Conservation (phyloP, 1,140 invertebrate genomes). For the Drosophila pallidifrons region DNA sequence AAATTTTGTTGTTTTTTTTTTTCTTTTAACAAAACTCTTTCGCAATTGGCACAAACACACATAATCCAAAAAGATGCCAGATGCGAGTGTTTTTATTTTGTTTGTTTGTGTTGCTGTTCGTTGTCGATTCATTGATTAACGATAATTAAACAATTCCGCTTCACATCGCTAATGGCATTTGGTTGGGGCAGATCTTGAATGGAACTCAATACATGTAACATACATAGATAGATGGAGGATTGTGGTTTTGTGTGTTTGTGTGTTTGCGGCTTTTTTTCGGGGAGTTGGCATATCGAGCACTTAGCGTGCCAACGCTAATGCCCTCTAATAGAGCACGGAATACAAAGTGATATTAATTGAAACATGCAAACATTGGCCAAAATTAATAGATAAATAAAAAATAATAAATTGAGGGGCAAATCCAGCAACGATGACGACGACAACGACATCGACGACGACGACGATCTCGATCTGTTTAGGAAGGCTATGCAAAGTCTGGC, state of each 20-base stretch:
- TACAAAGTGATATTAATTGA: conserved; percentile 69
- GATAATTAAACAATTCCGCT: conserved; percentile 66
- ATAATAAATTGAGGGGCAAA: conserved; percentile 37
- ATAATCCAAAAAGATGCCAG: background rate
- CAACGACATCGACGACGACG: conserved; percentile 37
- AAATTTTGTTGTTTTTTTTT: no score
- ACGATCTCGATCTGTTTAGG: conserved; percentile 8
- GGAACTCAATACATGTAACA: conserved; percentile 7
- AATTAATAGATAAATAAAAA: conserved; percentile 28
- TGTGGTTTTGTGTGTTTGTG: conserved; percentile 24
- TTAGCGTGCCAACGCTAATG: conserved; percentile 68
- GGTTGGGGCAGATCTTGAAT: conserved; percentile 31
- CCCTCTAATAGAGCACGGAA: conserved; percentile 64
- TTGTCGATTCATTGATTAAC: conserved; percentile 60
- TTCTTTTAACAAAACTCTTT: conserved; percentile 20
- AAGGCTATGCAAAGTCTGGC: conserved; percentile 71
- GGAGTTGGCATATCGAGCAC: conserved; percentile 47
- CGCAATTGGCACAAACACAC: conserved; percentile 35
- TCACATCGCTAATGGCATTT: conserved; percentile 34
- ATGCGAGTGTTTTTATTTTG: conserved; percentile 20
- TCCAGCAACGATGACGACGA: conserved; percentile 43
- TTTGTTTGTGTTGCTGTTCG: no score
- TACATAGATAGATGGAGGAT: conserved; percentile 13
- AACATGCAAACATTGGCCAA: conserved; percentile 61
- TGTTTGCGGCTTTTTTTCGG: conserved; percentile 11